Conservation (phyloP, 2,113 vertebrate species). For the Benitochromis conjunctus region DNA sequence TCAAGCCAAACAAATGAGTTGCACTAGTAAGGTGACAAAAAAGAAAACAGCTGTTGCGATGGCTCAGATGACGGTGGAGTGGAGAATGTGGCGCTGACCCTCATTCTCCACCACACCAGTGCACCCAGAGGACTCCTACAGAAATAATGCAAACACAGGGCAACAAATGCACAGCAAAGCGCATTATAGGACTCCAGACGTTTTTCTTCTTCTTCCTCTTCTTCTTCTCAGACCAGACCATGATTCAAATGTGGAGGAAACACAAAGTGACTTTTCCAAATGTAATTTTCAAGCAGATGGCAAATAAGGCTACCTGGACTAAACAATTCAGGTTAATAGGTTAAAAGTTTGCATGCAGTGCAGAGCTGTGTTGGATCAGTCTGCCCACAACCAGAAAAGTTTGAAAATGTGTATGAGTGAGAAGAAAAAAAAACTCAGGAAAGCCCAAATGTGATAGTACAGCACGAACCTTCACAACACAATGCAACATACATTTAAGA, state of each 20-base stretch:
- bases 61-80: slow-evolving; percentile 33
- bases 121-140: slow-evolving; percentile 9
- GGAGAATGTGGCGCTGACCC: slow-evolving; percentile 40
- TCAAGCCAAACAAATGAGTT: not conserved
- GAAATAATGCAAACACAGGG: slow-evolving; percentile 19
- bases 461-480: slow-evolving; percentile 18
- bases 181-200: not conserved
- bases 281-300: not conserved
- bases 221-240: not conserved
- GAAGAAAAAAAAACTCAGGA: slow-evolving; percentile 17
- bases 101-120: slow-evolving; percentile 17
- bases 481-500: slow-evolving; percentile 33
- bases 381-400: not conserved
- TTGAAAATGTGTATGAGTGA: not conserved
- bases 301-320: not conserved
- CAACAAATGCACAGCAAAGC: slow-evolving; percentile 19
- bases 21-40: slow-evolving; percentile 5
- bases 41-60: slow-evolving; percentile 56
- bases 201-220: not conserved
- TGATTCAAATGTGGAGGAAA: not conserved
- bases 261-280: slow-evolving; percentile 3
- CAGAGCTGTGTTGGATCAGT: not conserved
- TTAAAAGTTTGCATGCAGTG: not conserved
- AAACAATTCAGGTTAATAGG: not conserved
- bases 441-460: not conserved